phyloP scores from a whole-genome alignment of 2,888 invertebrate genomes.

The Eupelmus urozonus region DNA sequence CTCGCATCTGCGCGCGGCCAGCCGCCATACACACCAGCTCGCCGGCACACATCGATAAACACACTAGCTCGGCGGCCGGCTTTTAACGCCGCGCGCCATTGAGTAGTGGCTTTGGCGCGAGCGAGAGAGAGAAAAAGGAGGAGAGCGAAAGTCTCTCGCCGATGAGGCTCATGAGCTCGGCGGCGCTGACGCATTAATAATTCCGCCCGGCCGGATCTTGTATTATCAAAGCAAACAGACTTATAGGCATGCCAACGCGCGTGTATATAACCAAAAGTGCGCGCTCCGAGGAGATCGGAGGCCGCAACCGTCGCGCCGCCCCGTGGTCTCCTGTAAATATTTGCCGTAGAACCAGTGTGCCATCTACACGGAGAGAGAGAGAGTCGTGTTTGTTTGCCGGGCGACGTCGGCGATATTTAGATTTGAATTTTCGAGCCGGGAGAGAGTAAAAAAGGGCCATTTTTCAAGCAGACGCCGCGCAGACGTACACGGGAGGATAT shows the following conservation, averaged over 20 bases:
- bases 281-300: constrained; percentile 6
- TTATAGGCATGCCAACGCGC: background rate
- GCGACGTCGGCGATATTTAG: constrained; percentile 66
- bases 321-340: constrained; percentile 71
- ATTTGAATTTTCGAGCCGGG: constrained; percentile 65
- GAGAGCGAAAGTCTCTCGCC: background rate
- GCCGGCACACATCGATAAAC: constrained; percentile 27
- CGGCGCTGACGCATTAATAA: constrained; percentile 60
- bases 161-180: constrained; percentile 46
- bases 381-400: constrained; percentile 54
- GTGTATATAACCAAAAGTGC: constrained; percentile 29
- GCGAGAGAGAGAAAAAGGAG: constrained; percentile 12
- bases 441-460: background rate
- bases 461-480: too few relatives aligned
- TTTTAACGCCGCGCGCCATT: background rate
- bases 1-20: too few relatives aligned
- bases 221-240: constrained; percentile 69
- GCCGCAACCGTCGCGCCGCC: constrained; percentile 17
- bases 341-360: constrained; percentile 66
- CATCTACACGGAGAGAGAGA: constrained; percentile 61
- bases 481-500: too few relatives aligned
- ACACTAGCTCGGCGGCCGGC: background rate
- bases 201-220: constrained; percentile 61
- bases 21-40: constrained; percentile 15
- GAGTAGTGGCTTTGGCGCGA: background rate